These are phyloP conservation scores for Brachyptera putata DNA, from an alignment of 2,888 invertebrate genomes.

Conservation along the genomic window DNA sequence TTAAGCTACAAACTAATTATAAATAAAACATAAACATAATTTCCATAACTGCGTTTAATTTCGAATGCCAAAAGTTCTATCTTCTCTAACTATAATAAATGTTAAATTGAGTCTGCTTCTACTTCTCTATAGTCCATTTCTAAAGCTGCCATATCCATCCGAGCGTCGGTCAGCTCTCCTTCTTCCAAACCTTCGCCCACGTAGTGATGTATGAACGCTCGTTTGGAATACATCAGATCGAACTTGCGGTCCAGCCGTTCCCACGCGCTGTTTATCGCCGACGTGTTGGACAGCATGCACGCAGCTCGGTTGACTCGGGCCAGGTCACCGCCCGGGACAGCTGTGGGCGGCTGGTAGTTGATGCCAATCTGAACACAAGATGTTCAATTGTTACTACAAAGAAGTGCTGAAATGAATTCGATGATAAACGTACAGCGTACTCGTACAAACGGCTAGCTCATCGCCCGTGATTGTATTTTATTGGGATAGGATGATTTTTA, in stretches of 20 bases:
- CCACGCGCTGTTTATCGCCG: constrained; percentile 57
- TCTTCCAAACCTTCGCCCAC: constrained; percentile 52
- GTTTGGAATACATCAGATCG: constrained; percentile 55
- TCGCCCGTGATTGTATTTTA: too few species aligned
- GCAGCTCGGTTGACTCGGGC: constrained; percentile 52
- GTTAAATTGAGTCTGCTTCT: constrained; percentile 43
- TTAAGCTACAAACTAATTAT: too few species aligned
- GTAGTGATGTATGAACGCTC: constrained; percentile 55
- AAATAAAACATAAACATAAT: too few species aligned
- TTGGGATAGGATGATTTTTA: too few species aligned
- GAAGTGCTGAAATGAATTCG: too few species aligned
- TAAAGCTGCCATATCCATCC: constrained; percentile 58
- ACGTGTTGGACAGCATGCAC: constrained; percentile 55
- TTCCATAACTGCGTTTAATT: too few species aligned
- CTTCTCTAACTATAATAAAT: too few species aligned
- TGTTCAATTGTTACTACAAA: too few species aligned
- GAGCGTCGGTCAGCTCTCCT: constrained; percentile 58
- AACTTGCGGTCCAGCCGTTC: constrained; percentile 54
- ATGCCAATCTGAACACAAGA: constrained; percentile 39
- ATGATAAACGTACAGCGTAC: too few species aligned
- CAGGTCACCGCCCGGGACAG: constrained; percentile 46
- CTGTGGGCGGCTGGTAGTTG: constrained; percentile 48
- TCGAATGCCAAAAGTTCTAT: too few species aligned
- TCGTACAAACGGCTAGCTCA: too few species aligned
- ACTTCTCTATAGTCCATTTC: constrained; percentile 65